These are phyloP conservation scores for Myiozetetes cayanensis DNA, from an alignment of 2,113 vertebrate genomes.

Conservation along the genomic window DNA sequence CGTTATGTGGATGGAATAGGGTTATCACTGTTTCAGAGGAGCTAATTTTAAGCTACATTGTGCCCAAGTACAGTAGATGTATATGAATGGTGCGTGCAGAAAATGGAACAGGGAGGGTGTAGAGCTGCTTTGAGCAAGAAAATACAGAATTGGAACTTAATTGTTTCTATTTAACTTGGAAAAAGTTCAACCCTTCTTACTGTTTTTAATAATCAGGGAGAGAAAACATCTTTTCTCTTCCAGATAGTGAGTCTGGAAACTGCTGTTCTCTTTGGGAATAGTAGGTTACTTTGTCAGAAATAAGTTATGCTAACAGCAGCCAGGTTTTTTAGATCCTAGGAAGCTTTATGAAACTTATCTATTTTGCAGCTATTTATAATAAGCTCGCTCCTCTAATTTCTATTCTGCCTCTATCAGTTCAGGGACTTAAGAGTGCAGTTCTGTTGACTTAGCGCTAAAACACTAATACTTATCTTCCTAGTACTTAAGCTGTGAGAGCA, in stretches of 20 bases:
- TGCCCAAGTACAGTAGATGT: rapidly evolving
- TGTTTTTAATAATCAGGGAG: neutral
- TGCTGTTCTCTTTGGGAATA: neutral
- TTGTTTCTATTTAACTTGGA: neutral
- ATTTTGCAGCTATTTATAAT: neutral
- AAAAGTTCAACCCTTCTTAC: neutral
- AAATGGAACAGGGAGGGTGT: too few relatives aligned
- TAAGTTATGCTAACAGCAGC: neutral
- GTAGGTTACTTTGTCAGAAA: neutral
- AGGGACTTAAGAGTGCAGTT: neutral
- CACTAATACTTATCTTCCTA: neutral
- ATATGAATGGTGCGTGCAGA: rapidly evolving
- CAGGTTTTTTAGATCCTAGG: neutral
- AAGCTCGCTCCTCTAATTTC: neutral
- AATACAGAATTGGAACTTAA: neutral
- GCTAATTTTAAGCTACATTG: neutral
- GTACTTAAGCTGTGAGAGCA: neutral
- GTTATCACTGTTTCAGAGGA: rapidly evolving
- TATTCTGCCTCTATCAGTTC: neutral
- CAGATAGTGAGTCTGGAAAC: neutral
- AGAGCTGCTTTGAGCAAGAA: neutral
- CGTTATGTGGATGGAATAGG: neutral
- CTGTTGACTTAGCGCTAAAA: neutral
- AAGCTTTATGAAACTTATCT: neutral
- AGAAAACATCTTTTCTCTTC: neutral